phyloP scores from a whole-genome alignment of 2,113 vertebrate species.

The Melanerpes formicivorus region DNA sequence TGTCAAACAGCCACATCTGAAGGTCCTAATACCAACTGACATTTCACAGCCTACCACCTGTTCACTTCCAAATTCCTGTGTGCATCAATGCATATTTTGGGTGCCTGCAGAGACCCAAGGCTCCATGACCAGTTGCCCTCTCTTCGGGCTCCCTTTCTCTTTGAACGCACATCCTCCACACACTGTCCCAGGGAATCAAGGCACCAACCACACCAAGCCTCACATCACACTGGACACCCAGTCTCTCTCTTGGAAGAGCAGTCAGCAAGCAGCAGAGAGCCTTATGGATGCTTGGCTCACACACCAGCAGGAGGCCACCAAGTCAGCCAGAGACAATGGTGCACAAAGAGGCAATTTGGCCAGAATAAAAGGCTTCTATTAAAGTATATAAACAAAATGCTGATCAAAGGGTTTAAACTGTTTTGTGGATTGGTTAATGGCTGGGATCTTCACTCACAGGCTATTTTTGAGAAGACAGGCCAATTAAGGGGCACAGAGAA shows the following conservation, averaged over 20 bases:
- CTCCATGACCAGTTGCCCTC: neutral
- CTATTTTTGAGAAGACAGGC: conserved; percentile 24
- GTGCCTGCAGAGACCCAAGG: neutral
- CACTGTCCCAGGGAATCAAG: rapidly evolving
- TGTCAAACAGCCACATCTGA: neutral
- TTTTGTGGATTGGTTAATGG: conserved; percentile 43
- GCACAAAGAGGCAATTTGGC: neutral
- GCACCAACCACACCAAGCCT: neutral
- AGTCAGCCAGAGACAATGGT: neutral
- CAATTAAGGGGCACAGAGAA: conserved; percentile 39
- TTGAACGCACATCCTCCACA: neutral
- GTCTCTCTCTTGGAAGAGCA: rapidly evolving
- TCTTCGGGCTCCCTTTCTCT: neutral
- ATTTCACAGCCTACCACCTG: conserved; percentile 43
- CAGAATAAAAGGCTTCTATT: neutral
- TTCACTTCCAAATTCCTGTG: neutral
- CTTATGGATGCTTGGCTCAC: neutral
- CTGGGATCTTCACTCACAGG: conserved; percentile 7
- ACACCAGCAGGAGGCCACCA: neutral
- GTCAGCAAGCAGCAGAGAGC: neutral
- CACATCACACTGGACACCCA: neutral
- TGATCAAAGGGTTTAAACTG: conserved; percentile 22
- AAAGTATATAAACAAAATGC: conserved; percentile 10
- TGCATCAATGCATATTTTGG: neutral
- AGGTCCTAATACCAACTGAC: conserved; percentile 20